Evolutionary conservation across 2,797 vertebrate genomes (phyloP), one percentile per base, ranked within the genome.

Genomic region (Megaceryle alcyon): DNA sequence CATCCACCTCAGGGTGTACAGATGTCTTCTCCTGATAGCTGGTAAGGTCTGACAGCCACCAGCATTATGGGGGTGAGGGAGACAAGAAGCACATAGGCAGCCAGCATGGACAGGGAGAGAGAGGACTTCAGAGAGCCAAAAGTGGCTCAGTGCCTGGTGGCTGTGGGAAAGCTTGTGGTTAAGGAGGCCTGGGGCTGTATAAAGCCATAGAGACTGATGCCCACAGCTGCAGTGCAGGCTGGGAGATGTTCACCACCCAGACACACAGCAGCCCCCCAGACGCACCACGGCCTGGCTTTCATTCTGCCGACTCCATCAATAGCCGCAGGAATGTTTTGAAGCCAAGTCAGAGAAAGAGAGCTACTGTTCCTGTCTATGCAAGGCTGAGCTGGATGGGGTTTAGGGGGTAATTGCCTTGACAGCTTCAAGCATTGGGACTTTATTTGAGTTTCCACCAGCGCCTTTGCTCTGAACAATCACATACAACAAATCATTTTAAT

Each of bases 401-500:
- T 91, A 4, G 29, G 71, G 77, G 60, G 68, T 94, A 94, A 96
- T 94, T 96, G 90, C 94, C 88, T 94, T 92, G 90, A 96, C 95
- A 95, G 90, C 90, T 96, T 92, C 90, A 93, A 93, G 77, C 77
- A 43, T 64, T 88, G 90, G 71, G 92, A 73, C 70, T 94, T 90
- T 71, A 87, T 95, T 77, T 92, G 92, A 95, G 72, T 94, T 97
- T 95, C 93, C 90, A 96, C 91, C 81, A 92, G 71, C 1, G 64
- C 71, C 57, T 96, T 90, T 84, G 71, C 90, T 93, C 73, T 60
- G 66, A 94, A 93, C 95, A 94, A 86, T 95, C 81, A 33, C 88
- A 91, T 94, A 85, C 95, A 96, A 94, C 92, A 94, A 96, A 97
- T 97, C 95, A 96, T 96, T 96, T 96, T 96, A 96, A 95, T 96